Base-by-base conservation (phyloP, 2,797 vertebrate genomes). In the Sphenodon punctatus region DNA sequence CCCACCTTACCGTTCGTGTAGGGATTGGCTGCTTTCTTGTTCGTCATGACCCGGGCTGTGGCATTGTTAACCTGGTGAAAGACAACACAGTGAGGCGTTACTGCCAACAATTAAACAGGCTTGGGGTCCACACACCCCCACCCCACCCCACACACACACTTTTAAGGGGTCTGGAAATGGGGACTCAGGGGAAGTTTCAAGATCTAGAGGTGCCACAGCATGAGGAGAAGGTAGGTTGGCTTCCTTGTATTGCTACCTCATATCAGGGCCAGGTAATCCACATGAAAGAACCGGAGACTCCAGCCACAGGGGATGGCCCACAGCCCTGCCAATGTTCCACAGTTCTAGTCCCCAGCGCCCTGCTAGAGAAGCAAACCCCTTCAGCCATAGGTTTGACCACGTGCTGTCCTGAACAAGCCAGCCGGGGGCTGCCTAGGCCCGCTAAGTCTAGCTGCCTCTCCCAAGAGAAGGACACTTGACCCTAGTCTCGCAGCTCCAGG, bases 21-120 rank as follows among this genome's bases (percentile, higher is more conserved):
- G 77, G 97, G 97, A 92, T 98, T 98, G 14, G 96, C 95, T 42
- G 97, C 95, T 94, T 98, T 98, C 94, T 98, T 98, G 95, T 98
- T 98, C 80, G 98, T 98, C 98, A 98, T 98, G 92, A 98, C 98
- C 46, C 98, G 95, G 92, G 98, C 98, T 0, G 98, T 98, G 92
- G 98, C 98, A 5, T 98, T 98, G 93, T 98, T 98, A 92, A 98
- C 98, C 98, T 98, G 96, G n/a, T 8, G 91, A 67, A 81, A 92
- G 76, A 96, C 45, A 77, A 55, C 30, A 23, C 0, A 3, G 65
- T 58, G 11, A 10, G n/a, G 67, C 56, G 63, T 93, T 78, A 88
- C 73, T 0, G 10, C 65, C 49, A 2, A 78, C 0, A 2, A 45
- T 38, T 15, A 2, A 12, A 27, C 17, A 51, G 14, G 12, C 17